Base-by-base conservation (phyloP, 2,797 vertebrate genomes). In the Enteromius paludinosus region DNA sequence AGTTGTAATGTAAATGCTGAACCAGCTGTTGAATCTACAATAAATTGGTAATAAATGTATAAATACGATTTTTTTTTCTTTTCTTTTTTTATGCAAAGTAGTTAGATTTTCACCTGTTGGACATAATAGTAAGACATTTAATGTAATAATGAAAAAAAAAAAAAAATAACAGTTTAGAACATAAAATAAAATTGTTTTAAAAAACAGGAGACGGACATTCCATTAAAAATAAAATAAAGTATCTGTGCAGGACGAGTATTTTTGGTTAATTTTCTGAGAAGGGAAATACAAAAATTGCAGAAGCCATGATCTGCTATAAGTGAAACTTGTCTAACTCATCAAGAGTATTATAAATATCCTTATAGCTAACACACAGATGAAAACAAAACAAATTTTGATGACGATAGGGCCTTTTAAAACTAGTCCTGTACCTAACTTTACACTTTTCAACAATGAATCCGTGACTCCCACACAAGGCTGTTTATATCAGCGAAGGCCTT, bases 401-500 rank as follows among this genome's bases (percentile, higher is more conserved):
- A 28, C 10, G 14, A 66, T 28, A 65, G 28, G 30, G 43, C 0
- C 56, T 43, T 49, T 64, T 38, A 54, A 74, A 52, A n/a, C 20
- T 33, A 76, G 1, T 69, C 56, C 33, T 45, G 20, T 45, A 33
- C 64, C 56, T 47, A 41, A 61, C 62, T 33, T 33, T 52, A 70
- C 28, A 35, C 41, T 70, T 38, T 59, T 69, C 52, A 70, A 70
- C 73, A 78, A 62, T 62, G 25, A 78, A 61, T 77, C 28, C 11
- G 2, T 78, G 25, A 76, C 73, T 83, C 81, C 81, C 41, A 70
- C 54, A 3, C 73, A 69, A 83, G 81, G 74, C 54, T 78, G 73
- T 56, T 82, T 68, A 75, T 28, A 72, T 35, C 23, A 62, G 71
- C 11, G 23, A 76, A 77, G 78, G 78, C 78, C 72, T 84, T 84